Base-by-base conservation (phyloP, 2,113 vertebrate species). In the Corythoichthys haematopterus region DNA sequence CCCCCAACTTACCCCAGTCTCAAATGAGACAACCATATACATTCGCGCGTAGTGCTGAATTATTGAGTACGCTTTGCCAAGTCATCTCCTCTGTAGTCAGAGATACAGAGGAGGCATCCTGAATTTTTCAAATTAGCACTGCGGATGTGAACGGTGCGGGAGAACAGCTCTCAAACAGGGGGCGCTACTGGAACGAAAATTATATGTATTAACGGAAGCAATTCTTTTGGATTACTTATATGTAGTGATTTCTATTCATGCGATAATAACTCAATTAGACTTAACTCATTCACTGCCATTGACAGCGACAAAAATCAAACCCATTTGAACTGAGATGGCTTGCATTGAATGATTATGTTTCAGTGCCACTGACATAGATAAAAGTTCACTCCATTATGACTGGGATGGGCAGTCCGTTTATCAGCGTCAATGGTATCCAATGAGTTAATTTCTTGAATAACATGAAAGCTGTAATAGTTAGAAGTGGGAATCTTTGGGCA, bases 81-180 rank as follows among this genome's bases (percentile, higher is more conserved):
- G 77, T 70, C 82, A 78, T 86, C 82, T 76, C 78, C 81, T 90
- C 84, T 86, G 85, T 87, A 84, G 88, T 86, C 75, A 70, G 77
- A 85, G 76, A 80, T 75, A 77, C 4, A 38, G 76, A 50, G 64
- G 72, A 80, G 70, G 69, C 75, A 66, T 71, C 68, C 71, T 79
- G 81, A 83, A 81, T 78, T 76, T 80, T 84, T 84, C 68, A 85
- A 81, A 84, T 83, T 76, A 82, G 72, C 72, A 37, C 75, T 71
- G 81, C 63, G 72, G 79, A 74, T 65, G 74, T 61, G 14, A 56
- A 73, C 62, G 6, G 72, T 62, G 79, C 61, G 46, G 53, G 64
- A 56, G 67, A 73, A 0, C 1, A 68, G 57, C n/a, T 74, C 59
- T 10, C 3, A 36, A 37, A 14, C 37, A 69, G 61, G 16, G 43